Conservation (phyloP, 2,113 vertebrate genomes). For the Corydoras sp. region DNA sequence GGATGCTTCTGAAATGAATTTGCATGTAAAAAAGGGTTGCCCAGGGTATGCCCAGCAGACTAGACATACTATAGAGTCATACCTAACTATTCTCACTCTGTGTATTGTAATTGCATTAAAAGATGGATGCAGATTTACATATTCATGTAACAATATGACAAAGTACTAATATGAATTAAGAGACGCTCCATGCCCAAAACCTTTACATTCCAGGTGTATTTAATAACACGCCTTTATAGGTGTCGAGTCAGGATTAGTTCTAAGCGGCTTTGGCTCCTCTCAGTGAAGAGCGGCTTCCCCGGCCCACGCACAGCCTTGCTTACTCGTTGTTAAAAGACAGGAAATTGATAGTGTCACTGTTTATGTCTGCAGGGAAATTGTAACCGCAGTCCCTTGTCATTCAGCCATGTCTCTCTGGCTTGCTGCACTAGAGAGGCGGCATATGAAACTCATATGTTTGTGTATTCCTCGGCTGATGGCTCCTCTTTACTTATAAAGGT, state of each 20-base stretch:
- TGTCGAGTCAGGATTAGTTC: slow-evolving; percentile 14
- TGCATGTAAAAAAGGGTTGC: too few relatives aligned
- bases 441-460: slow-evolving; percentile 6
- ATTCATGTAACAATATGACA: too few relatives aligned
- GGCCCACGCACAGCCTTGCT: slow-evolving; percentile 35
- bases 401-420: slow-evolving; percentile 33
- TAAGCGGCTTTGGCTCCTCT: slow-evolving; percentile 27
- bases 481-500: slow-evolving; percentile 19
- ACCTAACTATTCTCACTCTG: too few relatives aligned
- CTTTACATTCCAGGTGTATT: not conserved
- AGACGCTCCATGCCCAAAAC: too few relatives aligned
- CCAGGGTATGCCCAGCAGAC: too few relatives aligned
- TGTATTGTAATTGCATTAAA: too few relatives aligned
- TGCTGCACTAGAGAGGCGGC: slow-evolving; percentile 8
- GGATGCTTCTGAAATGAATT: too few relatives aligned
- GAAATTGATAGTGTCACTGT: slow-evolving; percentile 69
- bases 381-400: slow-evolving; percentile 53
- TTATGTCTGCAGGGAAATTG: slow-evolving; percentile 64
- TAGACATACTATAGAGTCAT: too few relatives aligned
- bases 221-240: slow-evolving; percentile 10
- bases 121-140: too few relatives aligned
- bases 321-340: slow-evolving; percentile 50
- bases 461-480: slow-evolving; percentile 27
- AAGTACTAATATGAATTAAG: too few relatives aligned
- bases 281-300: slow-evolving; percentile 36